Conservation (phyloP, 2,888 invertebrate species). For the Halocaridina rubra region DNA sequence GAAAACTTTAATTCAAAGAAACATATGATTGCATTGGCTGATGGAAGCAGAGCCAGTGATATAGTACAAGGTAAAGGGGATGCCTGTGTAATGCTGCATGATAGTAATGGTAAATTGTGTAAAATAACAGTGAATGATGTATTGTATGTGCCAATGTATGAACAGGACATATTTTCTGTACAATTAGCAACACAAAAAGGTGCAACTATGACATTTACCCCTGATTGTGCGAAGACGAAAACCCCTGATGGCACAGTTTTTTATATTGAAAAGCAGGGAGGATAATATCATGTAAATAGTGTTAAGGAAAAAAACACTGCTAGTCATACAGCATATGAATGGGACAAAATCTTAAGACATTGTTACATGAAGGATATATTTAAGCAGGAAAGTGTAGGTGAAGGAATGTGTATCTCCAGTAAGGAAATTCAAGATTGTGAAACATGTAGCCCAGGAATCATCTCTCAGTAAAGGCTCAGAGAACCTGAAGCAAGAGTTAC, state of each 20-base stretch:
- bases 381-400: too few species aligned
- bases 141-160: not conserved
- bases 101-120: not conserved
- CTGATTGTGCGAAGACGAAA: not conserved
- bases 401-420: too few species aligned
- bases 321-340: too few species aligned
- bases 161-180: not conserved
- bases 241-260: not conserved
- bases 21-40: not conserved
- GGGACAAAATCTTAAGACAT: not conserved
- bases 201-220: not conserved
- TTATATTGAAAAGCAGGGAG: not conserved
- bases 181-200: not conserved
- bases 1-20: not conserved
- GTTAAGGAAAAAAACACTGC: too few species aligned
- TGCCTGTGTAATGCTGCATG: not conserved
- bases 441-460: not conserved
- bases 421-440: not conserved
- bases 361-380: not conserved
- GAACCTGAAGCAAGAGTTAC: too few species aligned
- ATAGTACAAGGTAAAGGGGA: not conserved
- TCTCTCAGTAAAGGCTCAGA: not conserved
- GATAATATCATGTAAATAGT: too few species aligned
- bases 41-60: not conserved
- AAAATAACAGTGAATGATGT: not conserved